phyloP scores from a whole-genome alignment of 2,888 invertebrate species.

The Callyntrura sp. region DNA sequence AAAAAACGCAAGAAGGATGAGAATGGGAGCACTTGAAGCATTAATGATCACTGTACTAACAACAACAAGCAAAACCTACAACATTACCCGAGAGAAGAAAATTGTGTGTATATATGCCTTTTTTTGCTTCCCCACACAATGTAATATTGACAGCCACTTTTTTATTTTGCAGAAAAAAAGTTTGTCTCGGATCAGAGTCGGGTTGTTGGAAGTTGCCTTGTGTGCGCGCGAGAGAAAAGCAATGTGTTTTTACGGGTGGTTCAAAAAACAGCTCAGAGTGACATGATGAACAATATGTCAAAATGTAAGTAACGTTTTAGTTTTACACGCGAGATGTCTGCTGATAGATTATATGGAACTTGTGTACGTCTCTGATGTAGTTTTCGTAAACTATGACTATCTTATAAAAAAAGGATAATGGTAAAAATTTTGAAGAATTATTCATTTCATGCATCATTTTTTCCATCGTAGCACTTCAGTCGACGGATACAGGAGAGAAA shows the following conservation, averaged over 20 bases:
- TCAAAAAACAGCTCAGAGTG: slow-evolving; percentile 8
- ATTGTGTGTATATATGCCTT: neutral
- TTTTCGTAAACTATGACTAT: neutral
- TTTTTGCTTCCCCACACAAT: neutral
- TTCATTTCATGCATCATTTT: slow-evolving; percentile 74
- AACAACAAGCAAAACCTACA: slow-evolving; percentile 18
- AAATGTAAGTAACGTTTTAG: neutral
- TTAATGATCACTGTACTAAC: slow-evolving; percentile 61
- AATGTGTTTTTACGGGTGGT: slow-evolving; percentile 39
- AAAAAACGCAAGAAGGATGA: slow-evolving; percentile 44
- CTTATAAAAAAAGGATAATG: no score
- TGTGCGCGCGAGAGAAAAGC: neutral
- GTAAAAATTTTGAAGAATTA: slow-evolving; percentile 48
- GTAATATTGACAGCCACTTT: slow-evolving; percentile 37
- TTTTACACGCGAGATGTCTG: neutral
- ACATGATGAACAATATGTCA: slow-evolving; percentile 56
- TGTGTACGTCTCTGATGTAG: no score
- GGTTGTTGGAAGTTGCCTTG: slow-evolving; percentile 15
- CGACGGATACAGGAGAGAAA: neutral
- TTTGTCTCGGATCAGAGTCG: neutral
- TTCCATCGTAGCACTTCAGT: neutral
- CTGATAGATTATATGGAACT: neutral
- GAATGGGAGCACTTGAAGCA: slow-evolving; percentile 64
- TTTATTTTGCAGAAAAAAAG: neutral
- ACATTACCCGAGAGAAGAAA: slow-evolving; percentile 15